A percentile compares a stretch with the other conserved stretches of the same genome.
phyloP scores from a whole-genome alignment of 2,113 vertebrate species.

The Reinhardtius hippoglossoides region DNA sequence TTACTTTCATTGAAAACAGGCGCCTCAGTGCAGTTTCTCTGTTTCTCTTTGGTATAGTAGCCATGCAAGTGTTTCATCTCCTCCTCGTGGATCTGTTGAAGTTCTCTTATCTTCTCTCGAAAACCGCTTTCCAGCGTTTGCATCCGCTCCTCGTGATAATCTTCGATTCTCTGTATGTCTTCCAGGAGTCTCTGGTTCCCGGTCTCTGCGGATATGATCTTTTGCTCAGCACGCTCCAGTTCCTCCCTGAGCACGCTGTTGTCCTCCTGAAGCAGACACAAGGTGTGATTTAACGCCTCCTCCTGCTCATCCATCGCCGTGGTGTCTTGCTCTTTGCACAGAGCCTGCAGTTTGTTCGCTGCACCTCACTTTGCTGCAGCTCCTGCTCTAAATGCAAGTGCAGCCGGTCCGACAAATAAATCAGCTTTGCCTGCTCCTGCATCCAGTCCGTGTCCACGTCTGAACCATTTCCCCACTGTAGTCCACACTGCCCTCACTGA shows the following conservation, averaged over 20 bases:
- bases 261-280: slow-evolving; percentile 83
- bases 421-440: slow-evolving; percentile 87
- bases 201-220: slow-evolving; percentile 74
- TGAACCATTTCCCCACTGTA: slow-evolving; percentile 15
- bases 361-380: slow-evolving; percentile 73
- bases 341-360: slow-evolving; percentile 70
- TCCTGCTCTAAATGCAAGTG: slow-evolving; percentile 83
- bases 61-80: slow-evolving; percentile 88
- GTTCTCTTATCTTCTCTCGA: slow-evolving; percentile 87
- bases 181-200: slow-evolving; percentile 80
- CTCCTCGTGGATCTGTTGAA: slow-evolving; percentile 87
- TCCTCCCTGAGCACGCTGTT: slow-evolving; percentile 81
- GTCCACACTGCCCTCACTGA: slow-evolving; percentile 49
- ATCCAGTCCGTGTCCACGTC: slow-evolving; percentile 81
- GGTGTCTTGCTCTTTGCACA: slow-evolving; percentile 80
- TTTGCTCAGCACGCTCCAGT: slow-evolving; percentile 82
- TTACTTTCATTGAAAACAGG: not conserved
- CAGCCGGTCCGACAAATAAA: slow-evolving; percentile 86
- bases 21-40: slow-evolving; percentile 24
- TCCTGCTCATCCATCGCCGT: slow-evolving; percentile 83
- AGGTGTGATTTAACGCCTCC: slow-evolving; percentile 78
- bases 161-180: slow-evolving; percentile 83
- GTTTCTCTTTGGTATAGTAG: slow-evolving; percentile 75
- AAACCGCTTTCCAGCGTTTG: slow-evolving; percentile 86
- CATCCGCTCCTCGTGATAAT: slow-evolving; percentile 83